Percentiles rank a stretch among this genome's conserved stretches.
These are phyloP conservation scores for Podargus strigoides DNA, from an alignment of 2,797 vertebrate genomes.

Conservation along the genomic window DNA sequence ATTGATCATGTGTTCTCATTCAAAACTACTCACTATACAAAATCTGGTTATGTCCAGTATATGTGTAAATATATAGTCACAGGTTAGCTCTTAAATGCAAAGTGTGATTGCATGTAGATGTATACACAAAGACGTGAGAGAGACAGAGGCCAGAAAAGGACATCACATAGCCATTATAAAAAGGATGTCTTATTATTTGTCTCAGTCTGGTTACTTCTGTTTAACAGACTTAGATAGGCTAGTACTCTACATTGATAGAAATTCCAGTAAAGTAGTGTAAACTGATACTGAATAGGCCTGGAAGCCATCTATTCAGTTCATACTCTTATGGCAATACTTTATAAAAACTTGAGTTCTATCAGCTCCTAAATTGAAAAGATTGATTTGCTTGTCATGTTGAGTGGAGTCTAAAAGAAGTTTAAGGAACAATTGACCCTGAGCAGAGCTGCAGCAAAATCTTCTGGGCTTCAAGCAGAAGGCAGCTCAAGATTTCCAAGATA, in stretches of 20 bases:
- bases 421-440: slow-evolving; percentile 75
- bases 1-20: neutral
- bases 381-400: slow-evolving; percentile 77
- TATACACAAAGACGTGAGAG: neutral
- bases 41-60: neutral
- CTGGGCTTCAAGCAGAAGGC: slow-evolving; percentile 58
- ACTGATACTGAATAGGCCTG: slow-evolving; percentile 59
- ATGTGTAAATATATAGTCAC: neutral
- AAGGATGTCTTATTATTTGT: neutral
- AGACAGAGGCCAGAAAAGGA: neutral
- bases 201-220: neutral
- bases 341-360: slow-evolving; percentile 77
- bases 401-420: slow-evolving; percentile 75
- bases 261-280: slow-evolving; percentile 39
- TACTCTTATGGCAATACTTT: slow-evolving; percentile 67
- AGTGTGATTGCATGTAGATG: neutral
- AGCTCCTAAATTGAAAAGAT: slow-evolving; percentile 74
- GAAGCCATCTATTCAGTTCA: slow-evolving; percentile 72
- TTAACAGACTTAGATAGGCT: slow-evolving; percentile 36
- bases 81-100: neutral
- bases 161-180: neutral
- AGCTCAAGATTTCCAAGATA: slow-evolving; percentile 67
- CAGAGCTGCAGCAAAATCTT: slow-evolving; percentile 56
- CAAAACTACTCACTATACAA: neutral
- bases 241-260: slow-evolving; percentile 51